phyloP scores from a whole-genome alignment of 1,140 invertebrate genomes.

The Drosophila paulistorum region DNA sequence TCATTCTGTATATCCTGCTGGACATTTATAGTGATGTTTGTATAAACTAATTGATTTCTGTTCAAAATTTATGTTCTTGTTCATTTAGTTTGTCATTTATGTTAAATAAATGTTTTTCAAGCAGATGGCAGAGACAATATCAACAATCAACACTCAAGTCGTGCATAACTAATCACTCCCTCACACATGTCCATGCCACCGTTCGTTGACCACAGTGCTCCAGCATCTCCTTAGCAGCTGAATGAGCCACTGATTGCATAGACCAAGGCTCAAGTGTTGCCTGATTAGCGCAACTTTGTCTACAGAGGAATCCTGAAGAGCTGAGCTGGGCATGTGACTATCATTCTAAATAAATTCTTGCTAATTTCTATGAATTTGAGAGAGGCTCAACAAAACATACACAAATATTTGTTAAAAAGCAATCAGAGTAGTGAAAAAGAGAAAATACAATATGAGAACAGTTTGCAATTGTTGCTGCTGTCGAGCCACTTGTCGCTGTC shows the following conservation, averaged over 20 bases:
- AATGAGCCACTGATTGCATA: constrained; percentile 61
- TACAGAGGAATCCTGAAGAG: background rate
- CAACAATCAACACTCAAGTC: constrained; percentile 16
- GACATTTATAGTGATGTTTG: no score
- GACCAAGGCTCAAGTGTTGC: constrained; percentile 29
- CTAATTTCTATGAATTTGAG: constrained; percentile 9
- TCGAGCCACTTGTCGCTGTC: constrained; percentile 54
- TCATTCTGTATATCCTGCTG: no score
- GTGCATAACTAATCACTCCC: background rate
- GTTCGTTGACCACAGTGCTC: background rate
- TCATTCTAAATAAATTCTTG: constrained; percentile 11
- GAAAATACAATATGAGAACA: constrained; percentile 43
- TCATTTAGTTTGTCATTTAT: background rate
- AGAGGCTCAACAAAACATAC: no score
- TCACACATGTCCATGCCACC: background rate
- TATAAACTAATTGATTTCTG: no score
- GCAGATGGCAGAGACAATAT: constrained; percentile 7
- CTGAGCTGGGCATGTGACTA: background rate
- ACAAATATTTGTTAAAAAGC: background rate
- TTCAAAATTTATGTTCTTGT: background rate
- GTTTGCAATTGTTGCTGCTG: constrained; percentile 65
- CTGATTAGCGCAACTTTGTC: constrained; percentile 64
- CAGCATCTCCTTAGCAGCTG: constrained; percentile 24
- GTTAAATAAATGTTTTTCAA: background rate
- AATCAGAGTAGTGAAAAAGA: constrained; percentile 38